Percentiles rank a stretch among this genome's conserved stretches.
These are phyloP conservation scores for Microdon myrmicae DNA, from an alignment of 2,888 invertebrate genomes.

Conservation along the genomic window DNA sequence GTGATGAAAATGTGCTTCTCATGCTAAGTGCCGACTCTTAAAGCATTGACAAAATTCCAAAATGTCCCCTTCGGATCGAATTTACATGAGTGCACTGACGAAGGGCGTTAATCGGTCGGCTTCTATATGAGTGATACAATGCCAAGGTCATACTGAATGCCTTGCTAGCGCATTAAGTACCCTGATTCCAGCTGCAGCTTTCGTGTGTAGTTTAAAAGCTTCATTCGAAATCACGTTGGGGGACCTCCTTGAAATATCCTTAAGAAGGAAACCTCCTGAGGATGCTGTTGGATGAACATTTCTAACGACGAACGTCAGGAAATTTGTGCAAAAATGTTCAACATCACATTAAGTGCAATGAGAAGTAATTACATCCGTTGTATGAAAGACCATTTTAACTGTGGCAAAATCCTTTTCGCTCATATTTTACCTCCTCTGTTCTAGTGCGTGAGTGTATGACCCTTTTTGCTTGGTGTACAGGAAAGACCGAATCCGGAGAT, in stretches of 20 bases:
- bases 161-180: not conserved
- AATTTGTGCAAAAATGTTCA: slow-evolving; percentile 2
- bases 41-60: too few relatives aligned
- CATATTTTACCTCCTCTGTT: too few relatives aligned
- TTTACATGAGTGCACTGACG: too few relatives aligned
- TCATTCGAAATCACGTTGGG: slow-evolving; percentile 4
- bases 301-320: not conserved
- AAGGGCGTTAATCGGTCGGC: too few relatives aligned
- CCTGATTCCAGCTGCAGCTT: not conserved
- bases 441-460: too few relatives aligned
- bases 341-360: slow-evolving; percentile 3
- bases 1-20: too few relatives aligned
- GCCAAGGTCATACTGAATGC: slow-evolving; percentile 33
- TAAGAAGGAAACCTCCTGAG: slow-evolving; percentile 12
- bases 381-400: too few relatives aligned
- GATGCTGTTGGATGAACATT: slow-evolving; percentile 7
- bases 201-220: slow-evolving; percentile 1
- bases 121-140: slow-evolving; percentile 22
- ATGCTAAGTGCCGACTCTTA: too few relatives aligned
- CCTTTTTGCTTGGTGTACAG: too few relatives aligned
- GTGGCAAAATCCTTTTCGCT: too few relatives aligned
- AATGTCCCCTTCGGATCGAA: too few relatives aligned
- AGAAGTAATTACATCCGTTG: slow-evolving; percentile 21
- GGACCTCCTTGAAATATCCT: slow-evolving; percentile 25
- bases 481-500: too few relatives aligned